Evolutionary conservation across 2,888 invertebrate species (phyloP), one percentile per base, ranked within the genome.

Genomic region (Drosophila flavopinicola): DNA sequence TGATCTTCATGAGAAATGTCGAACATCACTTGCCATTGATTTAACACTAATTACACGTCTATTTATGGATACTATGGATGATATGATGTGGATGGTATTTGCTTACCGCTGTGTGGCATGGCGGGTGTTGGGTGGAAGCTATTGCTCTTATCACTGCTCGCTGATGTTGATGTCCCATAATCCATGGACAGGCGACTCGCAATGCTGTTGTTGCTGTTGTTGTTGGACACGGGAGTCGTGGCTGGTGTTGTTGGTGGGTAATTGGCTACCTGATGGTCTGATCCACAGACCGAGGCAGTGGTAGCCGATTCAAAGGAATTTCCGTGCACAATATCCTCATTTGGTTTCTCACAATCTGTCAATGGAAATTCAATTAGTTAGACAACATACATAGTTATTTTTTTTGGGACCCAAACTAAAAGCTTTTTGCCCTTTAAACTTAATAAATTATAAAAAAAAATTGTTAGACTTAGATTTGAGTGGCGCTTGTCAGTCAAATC

Each of bases 221-320:
- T 85, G 65, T 65, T 85, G 61, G 57, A 72, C 27, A 54, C 75
- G 38, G 67, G 68, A 56, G 53, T 66, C 11, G 75, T 83, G 15
- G 75, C 53, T 39, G 75, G 52, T 42, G 71, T 70, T 80, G 79
- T 78, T 75, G 75, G 66, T 75, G 87, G 75, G 77, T 90, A 89
- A 85, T 85, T 90, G 59, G 79, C 87, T 52, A 88, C 84, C 86
- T 89, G 90, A 70, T 90, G 89, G 75, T 90, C 90, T 48, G 90
- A 88, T 75, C 90, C 90, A 87, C 90, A 90, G 69, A 85, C 80
- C 66, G 90, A 88, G 61, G 74, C 80, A 33, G 78, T 85, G 75
- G 87, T 78, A 42, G 87, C 75, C 59, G 88, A 75, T 42, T 85
- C 88, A 77, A 88, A 89, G 51, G 89, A 78, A 63, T 79, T 85